These are phyloP conservation scores for Drosophila stalkeri DNA, from an alignment of 2,888 invertebrate species.

Conservation along the genomic window DNA sequence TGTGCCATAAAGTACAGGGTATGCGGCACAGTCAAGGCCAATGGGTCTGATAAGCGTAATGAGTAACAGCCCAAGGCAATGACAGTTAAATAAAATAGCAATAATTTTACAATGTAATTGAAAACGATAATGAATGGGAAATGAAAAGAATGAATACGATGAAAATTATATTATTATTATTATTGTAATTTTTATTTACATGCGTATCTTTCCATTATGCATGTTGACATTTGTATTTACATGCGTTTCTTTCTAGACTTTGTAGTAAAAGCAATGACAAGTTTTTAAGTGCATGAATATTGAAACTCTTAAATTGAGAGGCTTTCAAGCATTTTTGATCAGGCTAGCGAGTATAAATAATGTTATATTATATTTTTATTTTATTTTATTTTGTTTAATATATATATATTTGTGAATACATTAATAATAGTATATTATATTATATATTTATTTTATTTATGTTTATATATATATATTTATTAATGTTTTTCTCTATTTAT, in stretches of 20 bases:
- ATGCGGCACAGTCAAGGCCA: constrained; percentile 7
- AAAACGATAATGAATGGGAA: too few relatives aligned
- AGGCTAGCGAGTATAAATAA: too few relatives aligned
- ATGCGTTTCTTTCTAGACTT: background rate
- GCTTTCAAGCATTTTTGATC: too few relatives aligned
- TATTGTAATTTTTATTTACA: background rate
- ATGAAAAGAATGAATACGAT: background rate
- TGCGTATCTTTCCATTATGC: background rate
- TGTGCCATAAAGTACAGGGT: constrained; percentile 15
- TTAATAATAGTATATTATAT: too few relatives aligned
- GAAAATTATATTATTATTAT: background rate
- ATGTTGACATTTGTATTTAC: background rate
- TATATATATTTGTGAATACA: too few relatives aligned
- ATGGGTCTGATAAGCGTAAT: constrained; percentile 21
- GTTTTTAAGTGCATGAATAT: too few relatives aligned
- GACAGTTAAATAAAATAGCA: constrained; percentile 6
- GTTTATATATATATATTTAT: too few relatives aligned
- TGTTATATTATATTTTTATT: too few relatives aligned
- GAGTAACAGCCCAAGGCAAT: constrained; percentile 18
- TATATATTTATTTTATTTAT: too few relatives aligned
- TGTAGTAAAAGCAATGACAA: background rate
- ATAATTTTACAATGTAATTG: constrained; percentile 6
- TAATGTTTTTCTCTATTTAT: too few relatives aligned
- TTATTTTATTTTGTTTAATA: too few relatives aligned
- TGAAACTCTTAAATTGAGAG: too few relatives aligned